phyloP scores from a whole-genome alignment of 2,113 vertebrate species.

The Hypocryptadius cinnamomeus region DNA sequence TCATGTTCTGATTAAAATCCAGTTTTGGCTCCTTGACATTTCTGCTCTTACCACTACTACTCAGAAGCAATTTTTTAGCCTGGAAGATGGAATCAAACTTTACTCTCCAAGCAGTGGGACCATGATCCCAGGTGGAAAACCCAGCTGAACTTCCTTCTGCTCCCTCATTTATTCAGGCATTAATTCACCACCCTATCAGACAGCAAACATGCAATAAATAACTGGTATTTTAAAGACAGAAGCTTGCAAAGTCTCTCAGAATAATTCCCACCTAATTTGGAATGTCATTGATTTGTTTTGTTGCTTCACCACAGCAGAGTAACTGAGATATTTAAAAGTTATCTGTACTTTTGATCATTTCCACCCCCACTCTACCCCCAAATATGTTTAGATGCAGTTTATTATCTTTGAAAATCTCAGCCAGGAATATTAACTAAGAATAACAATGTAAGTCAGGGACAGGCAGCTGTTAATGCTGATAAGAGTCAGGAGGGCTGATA shows the following conservation, averaged over 20 bases:
- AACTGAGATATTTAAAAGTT: background rate
- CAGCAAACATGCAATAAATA: background rate
- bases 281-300: background rate
- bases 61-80: background rate
- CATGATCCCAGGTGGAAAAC: background rate
- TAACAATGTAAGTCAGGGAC: background rate
- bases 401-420: background rate
- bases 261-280: background rate
- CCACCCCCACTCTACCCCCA: too few species aligned
- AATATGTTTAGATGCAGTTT: background rate
- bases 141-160: background rate
- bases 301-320: rapidly evolving
- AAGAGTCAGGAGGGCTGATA: background rate
- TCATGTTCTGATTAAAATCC: background rate
- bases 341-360: background rate
- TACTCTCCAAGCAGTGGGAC: background rate
- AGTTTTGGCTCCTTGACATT: background rate
- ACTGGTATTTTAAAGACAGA: background rate
- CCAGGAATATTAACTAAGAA: background rate
- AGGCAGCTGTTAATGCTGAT: background rate
- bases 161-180: background rate
- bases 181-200: background rate
- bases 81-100: background rate
- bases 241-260: background rate
- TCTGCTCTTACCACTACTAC: background rate